Evolutionary conservation across 2,888 invertebrate species (phyloP).

Genomic region (Creontiades dilutus): DNA sequence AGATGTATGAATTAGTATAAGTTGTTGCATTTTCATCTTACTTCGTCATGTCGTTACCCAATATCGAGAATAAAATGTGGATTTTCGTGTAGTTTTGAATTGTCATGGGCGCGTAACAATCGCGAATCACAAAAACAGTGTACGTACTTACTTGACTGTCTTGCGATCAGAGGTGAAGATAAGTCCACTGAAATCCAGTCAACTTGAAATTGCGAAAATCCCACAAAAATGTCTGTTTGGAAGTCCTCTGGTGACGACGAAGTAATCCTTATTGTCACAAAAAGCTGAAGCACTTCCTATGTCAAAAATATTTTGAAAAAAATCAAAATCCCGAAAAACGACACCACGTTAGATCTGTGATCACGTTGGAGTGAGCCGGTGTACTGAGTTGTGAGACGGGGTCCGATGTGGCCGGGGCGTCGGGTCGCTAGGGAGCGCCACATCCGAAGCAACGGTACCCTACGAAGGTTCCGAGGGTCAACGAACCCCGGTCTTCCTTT

Average conservation of each 20-base stretch:
- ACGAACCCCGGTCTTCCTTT: conserved; percentile 44
- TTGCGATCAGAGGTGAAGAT: background rate
- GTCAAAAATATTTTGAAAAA: conserved; percentile 40
- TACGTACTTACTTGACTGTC: background rate
- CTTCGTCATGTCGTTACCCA: too few species aligned
- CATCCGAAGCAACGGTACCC: conserved; percentile 66
- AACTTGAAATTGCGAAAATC: conserved; percentile 25
- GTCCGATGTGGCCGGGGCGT: conserved; percentile 44
- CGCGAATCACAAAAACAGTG: background rate
- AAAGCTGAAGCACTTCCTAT: conserved; percentile 62
- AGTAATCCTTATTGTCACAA: conserved; percentile 63
- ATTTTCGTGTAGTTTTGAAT: too few species aligned
- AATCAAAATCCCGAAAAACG: conserved; percentile 43
- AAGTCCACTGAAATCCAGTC: conserved; percentile 2
- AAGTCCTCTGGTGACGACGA: background rate
- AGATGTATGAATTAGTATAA: too few species aligned
- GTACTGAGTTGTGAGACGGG: conserved; percentile 62
- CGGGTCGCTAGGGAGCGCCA: conserved; percentile 63
- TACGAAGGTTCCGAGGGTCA: conserved; percentile 53
- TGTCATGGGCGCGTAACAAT: too few species aligned
- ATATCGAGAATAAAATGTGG: too few species aligned
- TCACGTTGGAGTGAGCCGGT: conserved; percentile 64
- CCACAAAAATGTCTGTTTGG: conserved; percentile 36
- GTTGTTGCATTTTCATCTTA: too few species aligned
- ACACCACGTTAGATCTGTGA: conserved; percentile 41